These are phyloP conservation scores for Tautogolabrus adspersus DNA, from an alignment of 2,113 vertebrate genomes.

Conservation along the genomic window DNA sequence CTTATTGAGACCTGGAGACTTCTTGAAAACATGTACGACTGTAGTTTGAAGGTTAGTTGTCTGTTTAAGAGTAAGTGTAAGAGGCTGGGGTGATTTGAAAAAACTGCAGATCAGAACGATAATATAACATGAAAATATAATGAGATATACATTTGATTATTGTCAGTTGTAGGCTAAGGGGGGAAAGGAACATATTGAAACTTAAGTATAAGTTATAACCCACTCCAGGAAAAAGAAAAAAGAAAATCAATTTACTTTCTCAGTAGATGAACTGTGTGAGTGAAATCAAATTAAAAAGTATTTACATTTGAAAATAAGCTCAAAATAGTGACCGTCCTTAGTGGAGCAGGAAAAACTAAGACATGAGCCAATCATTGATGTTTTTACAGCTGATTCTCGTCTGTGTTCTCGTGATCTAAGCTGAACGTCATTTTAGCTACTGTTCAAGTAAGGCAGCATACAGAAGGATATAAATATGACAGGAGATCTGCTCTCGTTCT, in stretches of 20 bases:
- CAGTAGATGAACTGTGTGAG: slow-evolving; percentile 80
- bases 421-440: background rate
- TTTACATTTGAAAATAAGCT: slow-evolving; percentile 64
- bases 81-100: background rate
- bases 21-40: background rate
- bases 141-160: too few species aligned
- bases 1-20: background rate
- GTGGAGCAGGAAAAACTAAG: slow-evolving; percentile 9
- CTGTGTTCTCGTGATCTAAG: background rate
- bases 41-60: background rate
- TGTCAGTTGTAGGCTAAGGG: too few species aligned
- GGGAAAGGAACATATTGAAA: background rate
- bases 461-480: too few species aligned
- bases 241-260: slow-evolving; percentile 81
- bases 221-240: slow-evolving; percentile 25
- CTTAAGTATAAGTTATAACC: too few species aligned
- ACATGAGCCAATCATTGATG: background rate
- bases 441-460: too few species aligned
- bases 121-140: too few species aligned
- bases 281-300: slow-evolving; percentile 82
- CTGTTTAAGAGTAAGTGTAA: background rate
- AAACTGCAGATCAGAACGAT: too few species aligned
- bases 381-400: slow-evolving; percentile 20
- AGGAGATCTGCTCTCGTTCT: too few species aligned
- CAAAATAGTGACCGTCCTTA: slow-evolving; percentile 25